Evolutionary conservation across 1,140 invertebrate genomes (phyloP).

Genomic region (Platyura marginata): DNA sequence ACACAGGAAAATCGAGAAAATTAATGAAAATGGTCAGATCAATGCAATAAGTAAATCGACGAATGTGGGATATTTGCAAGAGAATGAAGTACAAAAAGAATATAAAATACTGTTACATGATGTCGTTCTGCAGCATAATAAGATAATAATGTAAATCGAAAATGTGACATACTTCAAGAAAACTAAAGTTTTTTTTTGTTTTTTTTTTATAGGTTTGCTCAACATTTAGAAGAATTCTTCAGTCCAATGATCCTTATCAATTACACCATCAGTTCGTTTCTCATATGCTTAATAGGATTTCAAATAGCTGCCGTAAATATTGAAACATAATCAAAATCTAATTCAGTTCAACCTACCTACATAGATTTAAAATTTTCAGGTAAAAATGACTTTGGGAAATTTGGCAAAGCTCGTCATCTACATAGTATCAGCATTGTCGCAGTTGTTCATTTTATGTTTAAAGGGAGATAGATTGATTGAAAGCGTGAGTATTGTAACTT

Average conservation of each 20-base stretch:
- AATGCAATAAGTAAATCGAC: not conserved
- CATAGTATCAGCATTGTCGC: conserved; percentile 15
- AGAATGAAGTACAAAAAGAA: not conserved
- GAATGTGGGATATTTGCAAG: not conserved
- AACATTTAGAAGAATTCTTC: conserved; percentile 16
- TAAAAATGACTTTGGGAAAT: conserved; percentile 19
- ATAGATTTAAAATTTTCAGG: conserved; percentile 4
- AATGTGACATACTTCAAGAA: not conserved
- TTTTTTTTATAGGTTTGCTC: conserved; percentile 11
- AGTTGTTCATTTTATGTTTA: conserved; percentile 17
- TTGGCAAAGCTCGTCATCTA: conserved; percentile 19
- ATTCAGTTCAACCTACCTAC: not conserved
- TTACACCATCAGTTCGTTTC: conserved; percentile 15
- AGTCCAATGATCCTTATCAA: conserved; percentile 19
- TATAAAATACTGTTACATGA: not conserved
- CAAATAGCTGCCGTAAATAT: conserved; percentile 16
- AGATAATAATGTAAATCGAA: not conserved
- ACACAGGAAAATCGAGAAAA: conserved; percentile 5
- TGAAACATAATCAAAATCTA: not conserved
- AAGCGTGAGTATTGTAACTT: conserved; percentile 8
- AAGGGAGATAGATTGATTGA: conserved; percentile 18
- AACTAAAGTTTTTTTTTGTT: conserved; percentile 1
- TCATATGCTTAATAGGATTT: conserved; percentile 23
- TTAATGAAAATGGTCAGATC: not conserved
- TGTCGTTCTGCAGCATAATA: not conserved